Evolutionary conservation across 2,888 invertebrate genomes (phyloP).

Genomic region (Chrysotoxum bicinctum): DNA sequence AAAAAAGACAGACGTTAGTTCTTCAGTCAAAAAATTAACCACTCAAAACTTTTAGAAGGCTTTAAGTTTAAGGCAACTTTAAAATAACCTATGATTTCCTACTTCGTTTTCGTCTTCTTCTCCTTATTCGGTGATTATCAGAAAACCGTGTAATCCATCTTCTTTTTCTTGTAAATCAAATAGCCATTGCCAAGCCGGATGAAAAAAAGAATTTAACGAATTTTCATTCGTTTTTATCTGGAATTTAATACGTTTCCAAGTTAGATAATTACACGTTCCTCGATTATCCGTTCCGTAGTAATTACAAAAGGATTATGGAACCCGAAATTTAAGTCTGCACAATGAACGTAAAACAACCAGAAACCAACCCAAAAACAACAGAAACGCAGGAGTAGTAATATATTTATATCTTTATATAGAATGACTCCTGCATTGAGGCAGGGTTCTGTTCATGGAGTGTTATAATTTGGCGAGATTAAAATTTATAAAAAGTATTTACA

Average conservation of each 20-base stretch:
- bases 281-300: constrained; percentile 41
- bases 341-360: neutral
- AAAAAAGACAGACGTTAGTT: too few relatives aligned
- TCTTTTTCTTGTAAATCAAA: constrained; percentile 41
- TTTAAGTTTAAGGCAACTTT: too few relatives aligned
- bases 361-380: neutral
- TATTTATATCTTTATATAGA: neutral
- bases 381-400: neutral
- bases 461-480: constrained; percentile 65
- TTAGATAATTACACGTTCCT: constrained; percentile 27
- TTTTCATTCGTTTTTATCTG: constrained; percentile 60
- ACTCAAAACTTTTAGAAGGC: too few relatives aligned
- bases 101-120: neutral
- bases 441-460: neutral
- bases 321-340: constrained; percentile 35
- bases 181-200: constrained; percentile 21
- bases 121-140: constrained; percentile 22
- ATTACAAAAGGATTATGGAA: constrained; percentile 68
- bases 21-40: too few relatives aligned
- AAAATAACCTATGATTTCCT: neutral
- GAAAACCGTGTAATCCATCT: constrained; percentile 47
- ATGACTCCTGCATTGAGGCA: neutral
- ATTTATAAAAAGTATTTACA: constrained; percentile 54
- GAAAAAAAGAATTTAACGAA: constrained; percentile 43
- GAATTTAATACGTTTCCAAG: constrained; percentile 52